Evolutionary conservation across 2,113 vertebrate genomes (phyloP).

Genomic region (Lutjanus erythropterus): DNA sequence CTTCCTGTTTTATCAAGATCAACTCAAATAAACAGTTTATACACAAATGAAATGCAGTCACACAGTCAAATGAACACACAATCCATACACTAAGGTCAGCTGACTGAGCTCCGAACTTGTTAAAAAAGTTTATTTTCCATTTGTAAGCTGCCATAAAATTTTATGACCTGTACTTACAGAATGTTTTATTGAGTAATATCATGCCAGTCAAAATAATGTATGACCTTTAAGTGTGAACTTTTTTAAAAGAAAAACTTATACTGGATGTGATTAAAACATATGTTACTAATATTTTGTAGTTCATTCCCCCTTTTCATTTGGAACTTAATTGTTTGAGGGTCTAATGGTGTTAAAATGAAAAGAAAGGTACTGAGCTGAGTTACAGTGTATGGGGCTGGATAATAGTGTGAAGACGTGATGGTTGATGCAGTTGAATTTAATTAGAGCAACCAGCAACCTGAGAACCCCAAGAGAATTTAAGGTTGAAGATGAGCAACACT

Average conservation of each 20-base stretch:
- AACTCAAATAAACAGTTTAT: conserved; percentile 36
- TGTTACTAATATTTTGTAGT: neutral
- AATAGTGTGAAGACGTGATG: neutral
- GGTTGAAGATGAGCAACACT: too few relatives aligned
- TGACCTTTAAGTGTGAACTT: neutral
- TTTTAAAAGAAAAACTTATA: neutral
- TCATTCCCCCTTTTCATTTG: neutral
- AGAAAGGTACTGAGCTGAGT: neutral
- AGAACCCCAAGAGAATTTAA: too few relatives aligned
- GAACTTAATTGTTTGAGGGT: neutral
- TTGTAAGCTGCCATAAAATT: neutral
- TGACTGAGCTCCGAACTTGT: neutral
- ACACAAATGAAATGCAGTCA: neutral
- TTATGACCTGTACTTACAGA: neutral
- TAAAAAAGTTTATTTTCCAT: neutral
- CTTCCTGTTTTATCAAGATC: conserved; percentile 50
- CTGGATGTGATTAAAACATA: neutral
- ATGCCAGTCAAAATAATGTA: neutral
- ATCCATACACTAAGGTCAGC: neutral
- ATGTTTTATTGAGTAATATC: neutral
- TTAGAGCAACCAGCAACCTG: too few relatives aligned
- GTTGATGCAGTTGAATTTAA: too few relatives aligned
- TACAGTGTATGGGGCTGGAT: neutral
- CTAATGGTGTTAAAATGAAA: neutral
- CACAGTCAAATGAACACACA: conserved; percentile 23